A percentile compares a stretch with the other conserved stretches of the same genome.
Evolutionary conservation across 2,113 vertebrate genomes (phyloP).

Genomic region (Nycticebus coucang): DNA sequence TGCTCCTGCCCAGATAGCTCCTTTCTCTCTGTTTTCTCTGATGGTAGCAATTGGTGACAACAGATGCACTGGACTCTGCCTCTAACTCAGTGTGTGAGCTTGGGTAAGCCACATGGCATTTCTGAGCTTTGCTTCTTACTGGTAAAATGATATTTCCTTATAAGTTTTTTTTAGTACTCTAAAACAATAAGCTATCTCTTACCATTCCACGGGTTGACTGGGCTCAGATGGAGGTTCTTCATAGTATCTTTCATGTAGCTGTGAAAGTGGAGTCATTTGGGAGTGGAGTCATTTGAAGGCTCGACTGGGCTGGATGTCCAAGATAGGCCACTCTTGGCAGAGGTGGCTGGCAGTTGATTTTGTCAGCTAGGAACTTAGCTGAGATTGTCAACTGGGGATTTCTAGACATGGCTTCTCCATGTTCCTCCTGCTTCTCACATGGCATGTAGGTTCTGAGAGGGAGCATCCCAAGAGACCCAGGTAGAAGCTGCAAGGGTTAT

Average conservation of each 20-base stretch:
- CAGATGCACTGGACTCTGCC: not conserved
- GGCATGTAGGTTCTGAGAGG: not conserved
- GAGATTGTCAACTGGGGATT: not conserved
- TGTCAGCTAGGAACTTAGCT: not conserved
- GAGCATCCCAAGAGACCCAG: not conserved
- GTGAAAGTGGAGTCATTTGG: not conserved
- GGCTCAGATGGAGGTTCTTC: not conserved
- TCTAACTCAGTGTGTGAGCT: not conserved
- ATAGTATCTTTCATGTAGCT: not conserved
- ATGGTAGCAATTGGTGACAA: not conserved
- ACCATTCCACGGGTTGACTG: not conserved
- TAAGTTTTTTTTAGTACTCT: not conserved
- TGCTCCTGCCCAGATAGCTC: not conserved
- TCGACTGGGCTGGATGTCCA: not conserved
- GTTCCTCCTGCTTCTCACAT: not conserved
- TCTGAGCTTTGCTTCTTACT: not conserved
- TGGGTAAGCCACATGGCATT: not conserved
- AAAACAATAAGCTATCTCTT: not conserved
- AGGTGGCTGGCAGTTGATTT: not conserved
- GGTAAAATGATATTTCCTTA: not conserved
- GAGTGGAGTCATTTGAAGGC: not conserved
- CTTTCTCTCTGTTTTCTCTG: not conserved
- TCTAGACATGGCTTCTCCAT: not conserved
- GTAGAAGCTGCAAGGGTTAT: not conserved
- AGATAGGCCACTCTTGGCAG: too few species aligned